Conservation (phyloP, 2,113 vertebrate species). For the Oryzias melastigma region DNA sequence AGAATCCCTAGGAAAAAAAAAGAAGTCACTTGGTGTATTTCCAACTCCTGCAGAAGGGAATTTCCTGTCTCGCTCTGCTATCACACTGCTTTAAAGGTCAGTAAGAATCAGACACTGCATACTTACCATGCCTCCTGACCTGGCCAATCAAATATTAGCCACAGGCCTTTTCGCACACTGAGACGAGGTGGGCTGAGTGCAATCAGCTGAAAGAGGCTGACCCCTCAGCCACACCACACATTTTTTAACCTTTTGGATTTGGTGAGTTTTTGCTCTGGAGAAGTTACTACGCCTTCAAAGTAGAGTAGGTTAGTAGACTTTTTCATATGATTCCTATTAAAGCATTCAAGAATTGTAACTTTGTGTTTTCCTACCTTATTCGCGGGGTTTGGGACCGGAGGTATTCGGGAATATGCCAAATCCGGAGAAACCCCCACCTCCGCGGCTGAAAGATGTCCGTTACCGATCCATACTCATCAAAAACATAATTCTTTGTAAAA, state of each 20-base stretch:
- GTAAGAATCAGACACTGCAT: slow-evolving; percentile 46
- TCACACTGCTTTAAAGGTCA: slow-evolving; percentile 60
- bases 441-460: too few relatives aligned
- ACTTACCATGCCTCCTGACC: slow-evolving; percentile 62
- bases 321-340: neutral
- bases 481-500: too few relatives aligned
- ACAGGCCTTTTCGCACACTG: slow-evolving; percentile 42
- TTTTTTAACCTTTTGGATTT: slow-evolving; percentile 57
- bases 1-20: slow-evolving; percentile 22
- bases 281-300: slow-evolving; percentile 15
- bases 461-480: too few relatives aligned
- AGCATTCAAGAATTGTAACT: neutral
- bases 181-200: slow-evolving; percentile 49
- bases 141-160: slow-evolving; percentile 63
- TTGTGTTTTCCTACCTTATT: neutral
- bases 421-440: too few relatives aligned
- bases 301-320: slow-evolving; percentile 4
- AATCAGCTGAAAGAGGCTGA: slow-evolving; percentile 60
- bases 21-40: slow-evolving; percentile 17
- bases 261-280: slow-evolving; percentile 13
- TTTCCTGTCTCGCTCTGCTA: slow-evolving; percentile 21
- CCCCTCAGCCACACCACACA: slow-evolving; percentile 52
- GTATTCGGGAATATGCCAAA: too few relatives aligned
- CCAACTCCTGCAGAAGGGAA: slow-evolving; percentile 11
- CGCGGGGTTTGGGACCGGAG: too few relatives aligned